Evolutionary conservation across 2,797 vertebrate genomes (phyloP), one percentile per base, ranked within the genome.

Genomic region (Distichodus sexfasciatus): DNA sequence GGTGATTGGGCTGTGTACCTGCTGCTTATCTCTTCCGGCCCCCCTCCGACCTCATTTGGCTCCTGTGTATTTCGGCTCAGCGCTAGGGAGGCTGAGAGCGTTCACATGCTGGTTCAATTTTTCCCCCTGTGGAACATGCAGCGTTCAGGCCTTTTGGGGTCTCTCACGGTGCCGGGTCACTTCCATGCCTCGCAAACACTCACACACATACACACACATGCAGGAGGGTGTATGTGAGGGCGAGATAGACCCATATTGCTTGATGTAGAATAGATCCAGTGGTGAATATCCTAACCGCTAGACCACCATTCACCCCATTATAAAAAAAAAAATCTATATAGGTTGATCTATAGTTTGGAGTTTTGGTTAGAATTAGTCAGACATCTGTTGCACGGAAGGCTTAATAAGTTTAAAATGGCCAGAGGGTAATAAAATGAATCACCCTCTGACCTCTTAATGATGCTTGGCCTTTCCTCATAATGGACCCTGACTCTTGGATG

Each of bases 101-200:
- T 79, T 71, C 76, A 46, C 90, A 87, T 87, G 88, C 90, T 90
- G 88, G 79, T 86, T 88, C 86, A 33, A 14, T 89, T 90, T 90
- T 90, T 71, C 88, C 83, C 84, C 77, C 79, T 69, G 76, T 77
- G 75, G 72, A 46, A 33, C 40, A 44, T 44, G 46, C 73, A 58
- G 44, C 58, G 48, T 55, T 70, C 29, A 43, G 43, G 58, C 23
- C 23, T 26, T 23, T 43, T 21, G 21, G 53, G 53, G 68, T 51
- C 28, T 54, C 46, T 76, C 58, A 58, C 36, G 66, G 24, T 62
- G 36, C 58, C n/a, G 44, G 23, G 48, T 68, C 74, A 59, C 29
- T 26, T 53, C 36, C 48, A 26, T 17, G 12, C 50, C 53, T 55
- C 46, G 31, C 31, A n/a, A n/a, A n/a, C n/a, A n/a, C n/a, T n/a